These are phyloP conservation scores for Anseranas semipalmata DNA, from an alignment of 2,113 vertebrate species.

Conservation along the genomic window DNA sequence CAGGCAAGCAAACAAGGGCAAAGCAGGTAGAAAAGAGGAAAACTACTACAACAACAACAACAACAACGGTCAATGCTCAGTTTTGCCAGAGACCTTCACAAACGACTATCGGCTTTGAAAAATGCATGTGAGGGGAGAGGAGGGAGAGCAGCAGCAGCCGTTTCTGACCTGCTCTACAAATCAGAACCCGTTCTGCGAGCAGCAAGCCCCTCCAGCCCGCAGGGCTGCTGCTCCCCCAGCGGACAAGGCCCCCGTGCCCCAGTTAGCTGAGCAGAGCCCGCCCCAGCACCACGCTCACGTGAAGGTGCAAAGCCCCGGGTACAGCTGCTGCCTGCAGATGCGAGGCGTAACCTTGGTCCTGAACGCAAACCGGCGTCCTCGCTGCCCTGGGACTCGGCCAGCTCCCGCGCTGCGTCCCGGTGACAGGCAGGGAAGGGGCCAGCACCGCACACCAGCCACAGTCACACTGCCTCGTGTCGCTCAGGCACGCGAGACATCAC, in stretches of 20 bases:
- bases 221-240: background rate
- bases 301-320: background rate
- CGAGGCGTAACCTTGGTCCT: background rate
- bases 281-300: background rate
- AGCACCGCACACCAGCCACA: background rate
- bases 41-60: background rate
- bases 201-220: background rate
- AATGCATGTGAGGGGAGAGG: background rate
- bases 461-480: background rate
- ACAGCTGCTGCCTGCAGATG: accelerated
- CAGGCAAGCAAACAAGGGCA: background rate
- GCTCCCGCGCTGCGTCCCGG: background rate
- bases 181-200: background rate
- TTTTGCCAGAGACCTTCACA: background rate
- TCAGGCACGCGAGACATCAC: background rate
- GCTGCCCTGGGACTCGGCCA: background rate
- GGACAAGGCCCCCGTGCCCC: background rate
- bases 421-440: background rate
- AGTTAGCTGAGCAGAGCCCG: background rate
- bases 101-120: background rate
- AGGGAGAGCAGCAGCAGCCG: background rate
- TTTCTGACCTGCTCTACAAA: background rate
- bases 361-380: accelerated
- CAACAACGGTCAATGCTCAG: background rate
- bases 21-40: background rate